phyloP scores from a whole-genome alignment of 1,140 invertebrate genomes.

The Drosophila nigrodunni region DNA sequence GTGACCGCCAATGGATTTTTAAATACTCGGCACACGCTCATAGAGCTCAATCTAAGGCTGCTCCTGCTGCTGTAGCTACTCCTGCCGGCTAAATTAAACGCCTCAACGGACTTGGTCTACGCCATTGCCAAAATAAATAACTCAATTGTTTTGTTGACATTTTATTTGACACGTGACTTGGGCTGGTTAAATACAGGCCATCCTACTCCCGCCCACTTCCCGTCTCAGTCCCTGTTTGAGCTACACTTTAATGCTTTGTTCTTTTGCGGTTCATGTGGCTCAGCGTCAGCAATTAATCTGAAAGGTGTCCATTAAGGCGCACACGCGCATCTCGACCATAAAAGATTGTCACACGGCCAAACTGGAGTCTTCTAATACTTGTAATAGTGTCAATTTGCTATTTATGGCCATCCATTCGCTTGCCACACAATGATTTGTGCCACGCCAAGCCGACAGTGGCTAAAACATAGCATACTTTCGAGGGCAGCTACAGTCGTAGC shows the following conservation, averaged over 20 bases:
- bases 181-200: slow-evolving; percentile 76
- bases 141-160: slow-evolving; percentile 83
- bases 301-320: slow-evolving; percentile 80
- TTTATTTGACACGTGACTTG: slow-evolving; percentile 82
- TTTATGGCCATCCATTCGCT: slow-evolving; percentile 64
- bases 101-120: slow-evolving; percentile 42
- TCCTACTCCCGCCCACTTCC: background rate
- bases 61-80: slow-evolving; percentile 23
- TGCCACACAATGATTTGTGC: slow-evolving; percentile 69
- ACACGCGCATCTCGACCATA: slow-evolving; percentile 61
- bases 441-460: background rate
- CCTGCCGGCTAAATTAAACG: slow-evolving; percentile 65
- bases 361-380: slow-evolving; percentile 54
- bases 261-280: slow-evolving; percentile 82
- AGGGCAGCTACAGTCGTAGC: background rate
- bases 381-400: slow-evolving; percentile 80
- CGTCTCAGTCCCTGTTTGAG: slow-evolving; percentile 6
- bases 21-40: slow-evolving; percentile 74
- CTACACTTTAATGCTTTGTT: slow-evolving; percentile 73
- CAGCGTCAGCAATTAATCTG: slow-evolving; percentile 71
- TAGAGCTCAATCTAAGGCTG: background rate
- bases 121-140: slow-evolving; percentile 76
- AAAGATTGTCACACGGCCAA: slow-evolving; percentile 45
- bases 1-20: slow-evolving; percentile 83
- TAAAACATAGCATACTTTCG: slow-evolving; percentile 10